phyloP scores from a whole-genome alignment of 2,113 vertebrate species.

The Halichoerus grypus region DNA sequence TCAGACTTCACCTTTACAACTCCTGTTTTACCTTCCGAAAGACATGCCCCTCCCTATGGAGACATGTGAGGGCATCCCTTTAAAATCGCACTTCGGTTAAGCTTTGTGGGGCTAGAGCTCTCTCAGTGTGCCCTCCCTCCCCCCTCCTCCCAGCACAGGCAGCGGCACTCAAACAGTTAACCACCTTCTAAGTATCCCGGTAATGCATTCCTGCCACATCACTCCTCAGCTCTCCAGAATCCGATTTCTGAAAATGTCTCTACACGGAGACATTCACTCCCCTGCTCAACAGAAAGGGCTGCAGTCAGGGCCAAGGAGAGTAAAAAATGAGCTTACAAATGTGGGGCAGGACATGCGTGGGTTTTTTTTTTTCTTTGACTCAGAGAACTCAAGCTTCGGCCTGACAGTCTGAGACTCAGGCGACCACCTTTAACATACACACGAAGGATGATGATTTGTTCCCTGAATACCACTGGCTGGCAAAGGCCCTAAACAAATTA shows the following conservation, averaged over 20 bases:
- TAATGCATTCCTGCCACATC: slow-evolving; percentile 16
- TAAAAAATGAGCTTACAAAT: background rate
- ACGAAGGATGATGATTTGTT: slow-evolving; percentile 22
- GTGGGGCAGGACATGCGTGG: background rate
- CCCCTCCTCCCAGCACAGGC: background rate
- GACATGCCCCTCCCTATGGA: no score
- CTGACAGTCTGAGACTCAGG: slow-evolving; percentile 19
- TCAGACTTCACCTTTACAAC: background rate
- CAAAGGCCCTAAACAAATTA: slow-evolving; percentile 55
- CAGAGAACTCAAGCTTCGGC: slow-evolving; percentile 18
- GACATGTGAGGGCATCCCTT: no score
- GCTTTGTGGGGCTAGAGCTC: background rate
- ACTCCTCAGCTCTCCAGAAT: slow-evolving; percentile 37
- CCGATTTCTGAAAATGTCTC: slow-evolving; percentile 68
- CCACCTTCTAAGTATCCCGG: background rate
- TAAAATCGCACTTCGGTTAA: background rate
- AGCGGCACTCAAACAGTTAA: slow-evolving; percentile 52
- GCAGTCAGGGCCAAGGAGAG: slow-evolving; percentile 18
- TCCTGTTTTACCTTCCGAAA: background rate
- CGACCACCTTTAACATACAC: slow-evolving; percentile 64
- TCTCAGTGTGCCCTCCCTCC: rapidly evolving
- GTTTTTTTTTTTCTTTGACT: slow-evolving; percentile 24
- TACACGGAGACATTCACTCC: slow-evolving; percentile 50
- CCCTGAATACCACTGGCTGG: slow-evolving; percentile 34
- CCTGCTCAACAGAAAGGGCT: slow-evolving; percentile 49